Conservation (phyloP, 2,888 invertebrate genomes). For the Thymelicus lineola region DNA sequence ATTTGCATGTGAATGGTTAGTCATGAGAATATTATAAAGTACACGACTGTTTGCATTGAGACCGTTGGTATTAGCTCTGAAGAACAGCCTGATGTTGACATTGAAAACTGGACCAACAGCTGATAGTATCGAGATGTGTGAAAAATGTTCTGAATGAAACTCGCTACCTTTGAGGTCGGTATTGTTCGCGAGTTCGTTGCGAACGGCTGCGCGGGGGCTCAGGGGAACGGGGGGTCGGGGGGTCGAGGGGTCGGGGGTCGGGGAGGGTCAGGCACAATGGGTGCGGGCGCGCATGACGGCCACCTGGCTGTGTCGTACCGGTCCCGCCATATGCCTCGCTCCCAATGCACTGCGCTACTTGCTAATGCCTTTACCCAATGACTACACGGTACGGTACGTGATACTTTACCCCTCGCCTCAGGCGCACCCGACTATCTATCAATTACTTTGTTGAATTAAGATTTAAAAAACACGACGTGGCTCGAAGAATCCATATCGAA, state of each 20-base stretch:
- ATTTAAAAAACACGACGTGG: too few relatives aligned
- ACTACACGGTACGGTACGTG: too few relatives aligned
- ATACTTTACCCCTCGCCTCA: constrained; percentile 23
- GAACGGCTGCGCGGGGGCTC: constrained; percentile 48
- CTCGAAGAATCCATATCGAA: too few relatives aligned
- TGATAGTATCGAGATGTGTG: constrained; percentile 42
- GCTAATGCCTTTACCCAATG: constrained; percentile 28
- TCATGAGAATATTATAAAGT: neutral
- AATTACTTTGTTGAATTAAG: neutral
- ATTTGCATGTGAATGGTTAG: constrained; percentile 20
- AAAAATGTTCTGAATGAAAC: constrained; percentile 44
- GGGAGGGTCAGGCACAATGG: constrained; percentile 65
- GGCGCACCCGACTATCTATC: neutral
- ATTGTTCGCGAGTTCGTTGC: constrained; percentile 52
- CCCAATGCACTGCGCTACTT: constrained; percentile 45
- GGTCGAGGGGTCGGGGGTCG: constrained; percentile 38
- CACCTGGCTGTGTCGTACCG: constrained; percentile 81
- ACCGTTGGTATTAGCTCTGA: constrained; percentile 12
- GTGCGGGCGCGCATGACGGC: constrained; percentile 83
- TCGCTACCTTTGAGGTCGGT: constrained; percentile 55
- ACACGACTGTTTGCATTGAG: constrained; percentile 18
- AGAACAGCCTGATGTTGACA: constrained; percentile 26
- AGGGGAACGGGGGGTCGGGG: constrained; percentile 37
- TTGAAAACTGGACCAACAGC: constrained; percentile 39
- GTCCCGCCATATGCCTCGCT: constrained; percentile 77